Base-by-base conservation (phyloP, 92 coral and sea anemone genomes). In the Zoanthus sociatus region DNA sequence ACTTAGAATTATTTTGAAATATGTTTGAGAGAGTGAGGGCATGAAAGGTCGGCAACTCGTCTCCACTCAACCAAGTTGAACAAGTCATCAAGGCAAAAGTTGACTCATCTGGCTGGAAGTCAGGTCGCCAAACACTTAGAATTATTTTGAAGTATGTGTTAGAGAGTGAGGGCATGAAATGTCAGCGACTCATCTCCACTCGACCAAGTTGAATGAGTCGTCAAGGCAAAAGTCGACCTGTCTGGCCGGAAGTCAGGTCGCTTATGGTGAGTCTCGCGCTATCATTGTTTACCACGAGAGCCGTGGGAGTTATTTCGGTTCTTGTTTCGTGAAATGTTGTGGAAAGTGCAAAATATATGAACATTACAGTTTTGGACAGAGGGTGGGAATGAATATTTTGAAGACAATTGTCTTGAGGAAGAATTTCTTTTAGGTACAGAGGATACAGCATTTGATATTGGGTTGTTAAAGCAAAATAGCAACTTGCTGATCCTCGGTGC, bases 371-470 rank as follows among this genome's bases (percentile, higher is more conserved):
- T 71, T 69, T 48, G 76, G 56, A 84, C 51, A 32, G 5, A 50
- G 4, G 79, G 71, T 14, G 64, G 82, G 6, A 84, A 84, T 44
- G 71, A 61, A 68, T 30, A 69, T 71, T 70, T 81, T 56, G 86
- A 56, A 21, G 47, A 58, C 17, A 77, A 61, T 61, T 9, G 45
- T 47, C 71, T 55, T 37, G 31, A 60, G 70, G 37, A 31, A 54
- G 70, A 81, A 6, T 81, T 81, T 81, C 60, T 84, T 55, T 68
- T 84, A 31, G 37, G 78, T 37, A 21, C 58, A 48, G 87, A 84
- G 56, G 87, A 84, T 58, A 84, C 79, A 58, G 82, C 87, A 42
- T 69, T 84, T 63, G 79, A 70, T 50, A 84, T 84, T 54, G 58
- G 31, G 26, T 60, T 84, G n/a, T 51, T 84, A 66, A 69, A 47